These are phyloP conservation scores for Eurystomus glaucurus DNA, from an alignment of 2,797 vertebrate species.

Conservation along the genomic window DNA sequence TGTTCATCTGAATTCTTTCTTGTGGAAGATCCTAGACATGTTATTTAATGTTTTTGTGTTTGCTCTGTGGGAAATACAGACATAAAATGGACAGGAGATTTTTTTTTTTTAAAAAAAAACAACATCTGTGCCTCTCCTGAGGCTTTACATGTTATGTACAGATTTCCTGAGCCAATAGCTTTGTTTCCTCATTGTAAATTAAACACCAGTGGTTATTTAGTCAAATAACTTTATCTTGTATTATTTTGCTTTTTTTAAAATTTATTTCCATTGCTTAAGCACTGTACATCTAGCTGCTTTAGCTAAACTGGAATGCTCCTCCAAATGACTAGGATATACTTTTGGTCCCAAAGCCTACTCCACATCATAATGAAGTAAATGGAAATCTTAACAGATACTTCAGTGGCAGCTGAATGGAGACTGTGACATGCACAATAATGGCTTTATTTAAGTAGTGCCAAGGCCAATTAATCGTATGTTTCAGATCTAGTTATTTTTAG, in stretches of 20 bases:
- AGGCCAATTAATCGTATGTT: background rate
- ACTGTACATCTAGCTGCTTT: background rate
- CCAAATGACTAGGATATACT: background rate
- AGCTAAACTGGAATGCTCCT: background rate
- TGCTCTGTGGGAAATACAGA: slow-evolving; percentile 12
- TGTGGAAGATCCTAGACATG: slow-evolving; percentile 9
- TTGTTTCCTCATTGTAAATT: background rate
- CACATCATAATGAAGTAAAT: background rate
- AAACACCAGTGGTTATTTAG: background rate
- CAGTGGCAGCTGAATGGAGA: background rate
- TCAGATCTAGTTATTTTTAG: background rate
- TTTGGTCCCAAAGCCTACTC: background rate
- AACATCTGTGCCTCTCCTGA: background rate
- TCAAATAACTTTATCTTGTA: background rate
- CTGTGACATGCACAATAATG: background rate
- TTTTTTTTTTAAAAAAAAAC: background rate
- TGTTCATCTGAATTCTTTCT: background rate
- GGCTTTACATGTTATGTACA: background rate
- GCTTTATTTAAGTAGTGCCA: background rate
- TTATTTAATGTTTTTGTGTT: slow-evolving; percentile 13
- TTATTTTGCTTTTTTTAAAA: background rate
- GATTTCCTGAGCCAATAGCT: slow-evolving; percentile 7
- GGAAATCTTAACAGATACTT: slow-evolving; percentile 3
- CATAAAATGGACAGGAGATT: background rate
- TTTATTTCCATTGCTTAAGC: background rate